Evolutionary conservation across 1,140 invertebrate genomes (phyloP).

Genomic region (Drosophila nannoptera): DNA sequence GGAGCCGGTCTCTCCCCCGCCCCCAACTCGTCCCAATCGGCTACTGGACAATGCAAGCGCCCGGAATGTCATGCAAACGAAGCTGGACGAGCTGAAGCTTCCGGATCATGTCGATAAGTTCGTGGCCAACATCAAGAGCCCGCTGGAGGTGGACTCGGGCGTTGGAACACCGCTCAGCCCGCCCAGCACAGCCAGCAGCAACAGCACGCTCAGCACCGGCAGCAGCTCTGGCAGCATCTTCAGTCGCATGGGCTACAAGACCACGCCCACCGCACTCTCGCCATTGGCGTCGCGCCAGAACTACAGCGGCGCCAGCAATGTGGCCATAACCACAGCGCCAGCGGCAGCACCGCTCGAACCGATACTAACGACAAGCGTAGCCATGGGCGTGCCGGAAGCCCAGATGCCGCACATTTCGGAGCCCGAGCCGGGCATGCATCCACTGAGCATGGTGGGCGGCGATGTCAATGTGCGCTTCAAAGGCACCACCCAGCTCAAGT

Average conservation of each 20-base stretch:
- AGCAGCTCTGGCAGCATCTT: conserved; percentile 66
- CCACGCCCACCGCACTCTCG: conserved; percentile 64
- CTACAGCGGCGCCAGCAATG: conserved; percentile 17
- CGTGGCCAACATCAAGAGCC: conserved; percentile 70
- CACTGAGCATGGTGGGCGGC: conserved; percentile 81
- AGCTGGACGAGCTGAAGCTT: conserved; percentile 78
- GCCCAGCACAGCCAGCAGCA: conserved; percentile 66
- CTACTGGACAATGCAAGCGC: conserved; percentile 60
- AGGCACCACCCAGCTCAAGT: conserved; percentile 84
- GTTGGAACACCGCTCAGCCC: conserved; percentile 80
- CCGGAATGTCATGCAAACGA: conserved; percentile 61
- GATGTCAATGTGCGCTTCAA: conserved; percentile 85
- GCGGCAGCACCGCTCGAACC: conserved; percentile 30
- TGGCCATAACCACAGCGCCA: conserved; percentile 51
- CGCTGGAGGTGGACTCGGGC: conserved; percentile 80
- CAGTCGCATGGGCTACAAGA: conserved; percentile 75
- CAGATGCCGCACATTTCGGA: conserved; percentile 5
- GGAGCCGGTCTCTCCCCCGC: conserved; percentile 23
- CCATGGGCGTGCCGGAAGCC: conserved; percentile 33
- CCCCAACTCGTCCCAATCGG: conserved; percentile 68
- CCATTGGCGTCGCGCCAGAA: conserved; percentile 57
- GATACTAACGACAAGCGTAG: conserved; percentile 29
- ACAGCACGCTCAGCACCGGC: conserved; percentile 33
- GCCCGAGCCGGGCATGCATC: conserved; percentile 80
- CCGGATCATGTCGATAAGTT: conserved; percentile 80